phyloP scores from a whole-genome alignment of 2,113 vertebrate genomes.

The Triplophysa siluroides region DNA sequence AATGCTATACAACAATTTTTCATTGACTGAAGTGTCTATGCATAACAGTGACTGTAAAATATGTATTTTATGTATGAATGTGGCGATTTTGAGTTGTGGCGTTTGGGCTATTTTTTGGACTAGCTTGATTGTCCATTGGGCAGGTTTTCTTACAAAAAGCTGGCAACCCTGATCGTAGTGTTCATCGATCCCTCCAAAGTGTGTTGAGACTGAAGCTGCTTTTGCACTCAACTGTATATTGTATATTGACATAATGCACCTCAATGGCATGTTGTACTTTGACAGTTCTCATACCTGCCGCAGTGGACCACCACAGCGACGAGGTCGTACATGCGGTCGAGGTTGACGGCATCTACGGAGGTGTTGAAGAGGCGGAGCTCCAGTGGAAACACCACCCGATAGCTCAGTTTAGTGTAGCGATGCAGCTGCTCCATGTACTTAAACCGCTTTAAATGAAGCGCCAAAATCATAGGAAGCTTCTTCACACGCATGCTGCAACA shows the following conservation, averaged over 20 bases:
- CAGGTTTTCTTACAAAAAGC: too few species aligned
- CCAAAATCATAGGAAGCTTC: slow-evolving; percentile 95
- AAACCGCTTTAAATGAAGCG: slow-evolving; percentile 95
- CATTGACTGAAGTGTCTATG: too few species aligned
- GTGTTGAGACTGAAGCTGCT: neutral
- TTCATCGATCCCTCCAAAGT: too few species aligned
- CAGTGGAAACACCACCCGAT: slow-evolving; percentile 92
- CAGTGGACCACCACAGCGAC: slow-evolving; percentile 96
- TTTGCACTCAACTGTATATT: neutral
- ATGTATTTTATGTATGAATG: too few species aligned
- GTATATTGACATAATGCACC: too few species aligned
- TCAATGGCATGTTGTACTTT: neutral
- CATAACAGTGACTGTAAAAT: too few species aligned
- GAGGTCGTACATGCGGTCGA: slow-evolving; percentile 96
- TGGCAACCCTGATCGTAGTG: too few species aligned
- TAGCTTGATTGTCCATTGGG: too few species aligned
- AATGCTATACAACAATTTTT: too few species aligned
- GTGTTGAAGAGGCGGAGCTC: slow-evolving; percentile 97
- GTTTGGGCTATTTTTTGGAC: too few species aligned
- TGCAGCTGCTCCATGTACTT: slow-evolving; percentile 98
- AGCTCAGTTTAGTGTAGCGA: slow-evolving; percentile 95
- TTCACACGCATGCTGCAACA: slow-evolving; percentile 91
- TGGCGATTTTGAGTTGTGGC: too few species aligned
- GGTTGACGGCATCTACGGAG: slow-evolving; percentile 87
- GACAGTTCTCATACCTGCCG: slow-evolving; percentile 79